Conservation (phyloP, 2,113 vertebrate genomes). For the Chroicocephalus ridibundus region DNA sequence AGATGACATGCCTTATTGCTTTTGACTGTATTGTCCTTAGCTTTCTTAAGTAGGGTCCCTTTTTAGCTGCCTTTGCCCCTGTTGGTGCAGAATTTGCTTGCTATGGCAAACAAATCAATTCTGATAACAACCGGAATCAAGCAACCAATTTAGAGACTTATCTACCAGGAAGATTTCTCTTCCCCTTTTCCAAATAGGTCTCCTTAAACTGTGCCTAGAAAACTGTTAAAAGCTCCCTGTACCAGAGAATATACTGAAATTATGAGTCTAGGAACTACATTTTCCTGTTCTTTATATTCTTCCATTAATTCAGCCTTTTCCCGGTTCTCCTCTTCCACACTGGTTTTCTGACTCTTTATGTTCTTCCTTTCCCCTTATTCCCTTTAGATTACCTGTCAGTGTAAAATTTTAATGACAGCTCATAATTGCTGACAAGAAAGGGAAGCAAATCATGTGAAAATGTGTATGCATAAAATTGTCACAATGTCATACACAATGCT, state of each 20-base stretch:
- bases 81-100: background rate
- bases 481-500: background rate
- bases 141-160: background rate
- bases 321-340: background rate
- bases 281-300: background rate
- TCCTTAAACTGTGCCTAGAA: background rate
- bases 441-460: conserved; percentile 10
- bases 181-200: background rate
- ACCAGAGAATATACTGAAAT: background rate
- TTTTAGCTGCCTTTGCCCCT: background rate
- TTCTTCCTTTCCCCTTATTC: background rate
- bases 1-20: background rate
- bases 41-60: background rate
- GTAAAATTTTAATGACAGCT: conserved; percentile 14
- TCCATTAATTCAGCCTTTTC: background rate
- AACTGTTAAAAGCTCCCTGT: background rate
- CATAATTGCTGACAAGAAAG: conserved; percentile 24
- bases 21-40: background rate
- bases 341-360: background rate
- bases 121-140: background rate
- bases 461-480: conserved; percentile 1
- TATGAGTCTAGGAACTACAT: background rate
- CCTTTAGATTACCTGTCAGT: background rate
- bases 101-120: background rate
- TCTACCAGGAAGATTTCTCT: background rate